Percentiles rank a stretch among this genome's conserved stretches.
Evolutionary conservation across 2,113 vertebrate genomes (phyloP).

Genomic region (Platycercus adscitus): DNA sequence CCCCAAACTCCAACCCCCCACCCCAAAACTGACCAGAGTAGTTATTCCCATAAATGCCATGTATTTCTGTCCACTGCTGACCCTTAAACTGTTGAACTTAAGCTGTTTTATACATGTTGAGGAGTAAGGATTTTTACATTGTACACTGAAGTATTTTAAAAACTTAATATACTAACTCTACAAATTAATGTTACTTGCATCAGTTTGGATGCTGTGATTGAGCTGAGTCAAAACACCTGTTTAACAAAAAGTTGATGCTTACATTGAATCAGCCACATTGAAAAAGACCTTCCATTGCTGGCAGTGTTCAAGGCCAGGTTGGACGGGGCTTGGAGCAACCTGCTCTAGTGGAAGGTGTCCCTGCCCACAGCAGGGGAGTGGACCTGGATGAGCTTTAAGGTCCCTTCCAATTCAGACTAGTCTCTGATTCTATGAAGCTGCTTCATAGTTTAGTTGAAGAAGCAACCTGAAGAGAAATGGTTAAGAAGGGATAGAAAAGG

Average conservation of each 20-base stretch:
- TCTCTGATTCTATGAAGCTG: not conserved
- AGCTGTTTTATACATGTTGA: not conserved
- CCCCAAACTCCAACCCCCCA: not conserved
- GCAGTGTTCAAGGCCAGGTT: not conserved
- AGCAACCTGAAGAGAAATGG: not conserved
- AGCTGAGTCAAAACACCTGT: not conserved
- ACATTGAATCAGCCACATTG: not conserved
- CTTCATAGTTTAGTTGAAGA: not conserved
- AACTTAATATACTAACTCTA: not conserved
- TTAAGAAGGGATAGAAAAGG: not conserved
- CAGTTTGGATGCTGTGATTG: not conserved
- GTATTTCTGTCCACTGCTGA: conserved; percentile 41
- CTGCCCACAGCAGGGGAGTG: not conserved
- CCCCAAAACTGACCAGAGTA: not conserved
- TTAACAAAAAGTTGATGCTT: not conserved
- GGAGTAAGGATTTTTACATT: conserved; percentile 4
- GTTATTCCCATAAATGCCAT: conserved; percentile 47
- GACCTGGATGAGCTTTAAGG: not conserved
- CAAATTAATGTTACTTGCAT: not conserved
- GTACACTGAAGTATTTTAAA: conserved; percentile 19
- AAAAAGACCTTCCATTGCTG: not conserved
- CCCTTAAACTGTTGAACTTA: conserved; percentile 44
- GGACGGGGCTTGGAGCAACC: not conserved
- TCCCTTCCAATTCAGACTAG: not conserved
- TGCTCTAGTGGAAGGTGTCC: not conserved